Evolutionary conservation across 1,140 invertebrate species (phyloP).

Genomic region (Eulimnadia texana): DNA sequence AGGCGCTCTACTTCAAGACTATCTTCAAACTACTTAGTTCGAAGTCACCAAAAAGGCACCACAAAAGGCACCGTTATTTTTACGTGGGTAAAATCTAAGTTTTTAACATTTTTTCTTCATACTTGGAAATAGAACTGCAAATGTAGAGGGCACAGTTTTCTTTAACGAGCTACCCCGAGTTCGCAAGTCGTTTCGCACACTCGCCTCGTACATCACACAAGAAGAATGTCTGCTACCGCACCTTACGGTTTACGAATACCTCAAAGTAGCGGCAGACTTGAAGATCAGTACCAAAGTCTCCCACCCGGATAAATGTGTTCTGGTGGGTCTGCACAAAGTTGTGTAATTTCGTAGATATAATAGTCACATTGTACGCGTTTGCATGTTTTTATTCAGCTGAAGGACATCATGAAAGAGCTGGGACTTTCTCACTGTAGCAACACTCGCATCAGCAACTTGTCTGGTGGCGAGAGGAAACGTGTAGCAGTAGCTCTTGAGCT

Average conservation of each 20-base stretch:
- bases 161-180: constrained; percentile 33
- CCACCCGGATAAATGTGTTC: constrained; percentile 42
- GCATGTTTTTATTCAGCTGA: too few relatives aligned
- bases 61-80: too few relatives aligned
- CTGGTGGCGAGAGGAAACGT: constrained; percentile 74
- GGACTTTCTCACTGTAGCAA: constrained; percentile 46
- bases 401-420: constrained; percentile 54
- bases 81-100: too few relatives aligned
- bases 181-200: constrained; percentile 42
- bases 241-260: constrained; percentile 66
- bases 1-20: too few relatives aligned
- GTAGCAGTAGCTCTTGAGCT: constrained; percentile 73
- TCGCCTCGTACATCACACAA: constrained; percentile 83
- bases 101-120: constrained; percentile 10
- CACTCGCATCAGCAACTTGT: constrained; percentile 54
- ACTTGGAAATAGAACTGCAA: not conserved
- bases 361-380: too few relatives aligned
- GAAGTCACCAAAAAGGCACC: too few relatives aligned
- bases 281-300: constrained; percentile 56
- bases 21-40: too few relatives aligned
- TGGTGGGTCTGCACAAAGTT: too few relatives aligned
- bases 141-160: constrained; percentile 25
- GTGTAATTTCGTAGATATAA: too few relatives aligned
- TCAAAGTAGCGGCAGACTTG: constrained; percentile 66
- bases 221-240: constrained; percentile 64